These are phyloP conservation scores for Cichladusa arquata DNA, from an alignment of 2,113 vertebrate genomes.

Conservation along the genomic window DNA sequence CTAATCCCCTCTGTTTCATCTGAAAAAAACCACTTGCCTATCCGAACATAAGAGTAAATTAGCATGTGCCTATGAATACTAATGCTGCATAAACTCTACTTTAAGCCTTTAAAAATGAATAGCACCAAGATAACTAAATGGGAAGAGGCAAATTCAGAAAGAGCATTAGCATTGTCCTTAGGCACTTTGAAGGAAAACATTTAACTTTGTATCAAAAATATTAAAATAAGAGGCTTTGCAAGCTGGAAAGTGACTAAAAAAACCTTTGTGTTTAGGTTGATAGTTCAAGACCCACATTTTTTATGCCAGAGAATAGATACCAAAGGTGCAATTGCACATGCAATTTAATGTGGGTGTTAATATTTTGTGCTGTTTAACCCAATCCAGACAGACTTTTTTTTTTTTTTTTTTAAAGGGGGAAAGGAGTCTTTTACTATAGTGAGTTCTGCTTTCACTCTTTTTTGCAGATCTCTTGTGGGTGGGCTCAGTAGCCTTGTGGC, in stretches of 20 bases:
- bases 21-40: constrained; percentile 9
- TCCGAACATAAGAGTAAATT: constrained; percentile 31
- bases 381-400: background rate
- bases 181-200: background rate
- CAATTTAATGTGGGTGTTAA: background rate
- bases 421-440: background rate
- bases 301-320: background rate
- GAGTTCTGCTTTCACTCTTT: background rate
- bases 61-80: constrained; percentile 60
- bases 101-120: constrained; percentile 54
- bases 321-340: background rate
- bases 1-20: constrained; percentile 51
- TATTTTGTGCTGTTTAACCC: background rate
- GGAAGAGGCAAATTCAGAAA: constrained; percentile 24
- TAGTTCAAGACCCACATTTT: background rate
- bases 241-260: background rate
- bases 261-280: background rate
- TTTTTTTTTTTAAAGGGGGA: accelerated
- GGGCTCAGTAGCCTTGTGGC: background rate
- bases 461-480: background rate
- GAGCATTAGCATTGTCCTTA: background rate
- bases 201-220: constrained; percentile 12
- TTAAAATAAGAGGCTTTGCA: background rate
- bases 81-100: constrained; percentile 30
- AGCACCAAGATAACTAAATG: constrained; percentile 13